Evolutionary conservation across 2,888 invertebrate genomes (phyloP).

Genomic region (Lamellibrachia columna): DNA sequence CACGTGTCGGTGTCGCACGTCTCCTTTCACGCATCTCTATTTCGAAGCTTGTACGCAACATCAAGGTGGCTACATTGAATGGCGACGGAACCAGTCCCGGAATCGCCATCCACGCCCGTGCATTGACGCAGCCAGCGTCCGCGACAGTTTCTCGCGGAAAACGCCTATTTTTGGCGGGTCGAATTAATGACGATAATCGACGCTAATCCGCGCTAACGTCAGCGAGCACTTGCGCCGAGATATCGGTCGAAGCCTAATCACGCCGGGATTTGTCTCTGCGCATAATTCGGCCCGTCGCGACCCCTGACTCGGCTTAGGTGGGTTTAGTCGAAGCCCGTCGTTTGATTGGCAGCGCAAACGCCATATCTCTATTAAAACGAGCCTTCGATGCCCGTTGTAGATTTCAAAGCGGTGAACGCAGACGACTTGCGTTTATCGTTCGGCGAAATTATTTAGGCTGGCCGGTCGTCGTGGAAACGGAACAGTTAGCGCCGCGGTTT

Average conservation of each 20-base stretch:
- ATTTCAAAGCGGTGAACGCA: neutral
- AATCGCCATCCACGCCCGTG: neutral
- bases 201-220: conserved; percentile 6
- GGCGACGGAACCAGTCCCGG: neutral
- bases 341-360: conserved; percentile 10
- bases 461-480: neutral
- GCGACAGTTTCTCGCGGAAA: neutral
- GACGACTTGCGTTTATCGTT: neutral
- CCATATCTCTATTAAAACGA: neutral
- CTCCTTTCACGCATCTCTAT: neutral
- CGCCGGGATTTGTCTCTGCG: neutral
- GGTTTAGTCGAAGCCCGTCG: neutral
- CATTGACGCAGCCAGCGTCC: neutral
- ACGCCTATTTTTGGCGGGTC: conserved; percentile 1
- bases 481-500: neutral
- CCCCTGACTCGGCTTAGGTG: neutral
- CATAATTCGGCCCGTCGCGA: neutral
- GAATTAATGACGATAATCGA: conserved; percentile 9
- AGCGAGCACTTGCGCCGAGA: conserved; percentile 6
- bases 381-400: neutral
- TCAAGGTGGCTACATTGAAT: neutral
- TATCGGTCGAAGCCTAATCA: conserved; percentile 9
- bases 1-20: neutral
- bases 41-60: neutral
- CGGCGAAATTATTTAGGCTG: neutral